A percentile compares a stretch with the other conserved stretches of the same genome.
Conservation (phyloP, 2,888 invertebrate species). For the Cephus pulcher region DNA sequence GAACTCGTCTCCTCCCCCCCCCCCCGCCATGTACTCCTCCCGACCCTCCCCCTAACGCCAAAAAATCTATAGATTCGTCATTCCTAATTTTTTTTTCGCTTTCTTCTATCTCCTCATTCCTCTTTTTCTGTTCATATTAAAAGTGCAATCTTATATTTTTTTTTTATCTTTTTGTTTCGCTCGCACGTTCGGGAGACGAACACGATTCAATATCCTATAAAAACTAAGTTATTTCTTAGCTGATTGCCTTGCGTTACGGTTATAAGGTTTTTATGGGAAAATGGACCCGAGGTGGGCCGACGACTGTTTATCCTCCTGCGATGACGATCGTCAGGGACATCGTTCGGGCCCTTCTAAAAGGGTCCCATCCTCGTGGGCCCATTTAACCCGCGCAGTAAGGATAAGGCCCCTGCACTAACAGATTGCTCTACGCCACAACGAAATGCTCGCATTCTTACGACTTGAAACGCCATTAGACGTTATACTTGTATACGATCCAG, state of each 20-base stretch:
- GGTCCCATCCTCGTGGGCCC: conserved; percentile 24
- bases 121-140: conserved; percentile 12
- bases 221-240: conserved; percentile 66
- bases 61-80: conserved; percentile 13
- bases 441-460: conserved; percentile 35
- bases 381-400: conserved; percentile 58
- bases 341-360: conserved; percentile 20
- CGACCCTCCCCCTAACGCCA: conserved; percentile 26
- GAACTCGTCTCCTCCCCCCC: not conserved
- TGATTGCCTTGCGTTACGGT: conserved; percentile 67
- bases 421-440: conserved; percentile 64
- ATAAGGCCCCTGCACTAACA: conserved; percentile 67
- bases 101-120: conserved; percentile 12
- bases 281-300: not conserved
- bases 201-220: conserved; percentile 65
- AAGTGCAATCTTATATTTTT: conserved; percentile 6
- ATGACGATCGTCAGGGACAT: not conserved
- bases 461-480: not conserved
- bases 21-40: conserved; percentile 21
- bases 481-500: not conserved
- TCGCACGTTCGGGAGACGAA: conserved; percentile 40
- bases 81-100: conserved; percentile 13
- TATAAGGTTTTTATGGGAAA: conserved; percentile 16
- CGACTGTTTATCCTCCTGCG: not conserved
- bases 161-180: conserved; percentile 5